Base-by-base conservation (phyloP, 2,888 invertebrate species). In the Kuschelorhynchus macadamiae region DNA sequence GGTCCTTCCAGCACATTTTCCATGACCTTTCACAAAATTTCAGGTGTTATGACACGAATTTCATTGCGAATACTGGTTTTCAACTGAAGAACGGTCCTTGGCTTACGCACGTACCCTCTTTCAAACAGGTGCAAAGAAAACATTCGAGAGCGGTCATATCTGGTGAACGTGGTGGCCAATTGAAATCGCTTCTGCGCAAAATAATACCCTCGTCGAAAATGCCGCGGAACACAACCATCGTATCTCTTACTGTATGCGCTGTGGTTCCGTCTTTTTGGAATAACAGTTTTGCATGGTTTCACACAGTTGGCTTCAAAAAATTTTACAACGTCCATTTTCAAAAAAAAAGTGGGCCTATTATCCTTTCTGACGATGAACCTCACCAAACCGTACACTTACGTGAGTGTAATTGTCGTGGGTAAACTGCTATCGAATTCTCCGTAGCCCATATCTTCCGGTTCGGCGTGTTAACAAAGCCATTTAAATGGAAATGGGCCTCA, bases 401-500 rank as follows among this genome's bases (percentile, higher is more conserved):
- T 60, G 70, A 60, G 52, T 67, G 67, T 57, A 60, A 57, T 44
- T 68, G 41, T 36, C 64, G 56, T 50, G 60, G 56, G 44, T 64
- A 60, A 67, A 67, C 77, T 59, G 60, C 55, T 63, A 49, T 36
- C 61, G 64, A 66, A 67, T 78, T 77, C 67, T 77, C 73, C 41
- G 55, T 53, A 41, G 71, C 73, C 77, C 72, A 76, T 67, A 77
- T 76, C 20, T 75, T 73, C 60, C 74, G 73, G 69, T 77, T 79
- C 74, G 78, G 74, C 52, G 65, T 72, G 61, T 79, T 76, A 53
- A 75, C 73, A 33, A 47, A 74, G 36, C 78, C 75, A 68, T 72
- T 46, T 46, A 46, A 46, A 12, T 46, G 21, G 14, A 46, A 12
- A 49, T 49, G 49, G 21, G 49, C 49, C 21, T 49, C 49, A 49